Evolutionary conservation across 2,888 invertebrate species (phyloP), one percentile per base, ranked within the genome.

Genomic region (Athripsodes cinereus): DNA sequence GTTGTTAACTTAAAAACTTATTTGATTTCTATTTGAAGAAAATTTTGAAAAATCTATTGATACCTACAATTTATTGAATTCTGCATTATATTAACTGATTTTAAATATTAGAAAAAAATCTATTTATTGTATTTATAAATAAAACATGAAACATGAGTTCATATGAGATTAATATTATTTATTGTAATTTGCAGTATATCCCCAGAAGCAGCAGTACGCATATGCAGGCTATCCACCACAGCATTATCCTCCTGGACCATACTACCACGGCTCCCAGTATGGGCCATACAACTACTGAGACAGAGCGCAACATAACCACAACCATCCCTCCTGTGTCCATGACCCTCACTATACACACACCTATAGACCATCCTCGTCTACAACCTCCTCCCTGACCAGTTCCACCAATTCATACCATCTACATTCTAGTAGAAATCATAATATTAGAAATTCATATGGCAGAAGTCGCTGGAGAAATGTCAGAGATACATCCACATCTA

Each of bases 171-270:
- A 48, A 19, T 48, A 11, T 48, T 6, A 19, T 48, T 6, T 2
- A 19, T 48, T 48, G 18, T 20, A 34, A 44, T 78, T 40, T 40
- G 49, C 83, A 91, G 94, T 95, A 68, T 95, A 95, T 78, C 94
- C 94, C 53, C 94, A 94, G 75, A 95, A 95, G 76, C 92, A 94
- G 73, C 92, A 92, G 67, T 92, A 92, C 71, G 92, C 92, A 16
- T 94, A 93, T 72, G 90, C 92, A 55, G 90, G 92, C 59, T 92
- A 93, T 73, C 90, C 91, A 57, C 88, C 89, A 0, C 86, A 85
- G 55, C 86, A 84, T 63, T 88, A 91, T 55, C 93, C 93, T 76
- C 88, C 92, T 59, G 90, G 89, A 44, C 92, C 92, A 31, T 90
- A 90, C 70, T 94, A 94, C 75, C 92, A 92, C 74, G 92, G 92